Evolutionary conservation across 2,888 invertebrate genomes (phyloP), one percentile per base, ranked within the genome.

Genomic region (Zaprionus bogoriensis): DNA sequence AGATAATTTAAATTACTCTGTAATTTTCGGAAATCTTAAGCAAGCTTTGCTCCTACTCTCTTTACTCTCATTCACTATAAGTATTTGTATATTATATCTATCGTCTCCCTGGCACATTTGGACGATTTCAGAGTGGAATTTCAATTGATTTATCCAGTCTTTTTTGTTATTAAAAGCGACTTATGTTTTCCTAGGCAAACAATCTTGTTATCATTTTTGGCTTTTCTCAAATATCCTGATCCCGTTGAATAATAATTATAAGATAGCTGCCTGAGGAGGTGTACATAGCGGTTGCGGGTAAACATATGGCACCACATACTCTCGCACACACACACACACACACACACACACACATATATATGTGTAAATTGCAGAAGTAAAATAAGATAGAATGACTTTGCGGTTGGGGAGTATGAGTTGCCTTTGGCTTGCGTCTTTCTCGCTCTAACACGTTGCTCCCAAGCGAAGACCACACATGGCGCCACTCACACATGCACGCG

Each of bases 351-450:
- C 9, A 14, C 3, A 36, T 36, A 36, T 36, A 6, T 17, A 9
- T 36, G 17, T 36, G 32, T 36, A 36, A 36, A 14, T 36, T 12
- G 14, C 9, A 36, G 17, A 36, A 36, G 32, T 36, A 39, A 39
- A 17, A 36, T 17, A 36, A 17, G 32, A 36, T 36, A 36, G 17
- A 36, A 36, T 36, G 32, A 36, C 32, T 36, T 36, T 36, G 32
- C 9, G 32, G 32, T 36, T 32, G 17, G 1, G n/a, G 1, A 9
- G 32, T 3, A 14, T 32, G 32, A 36, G 17, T 36, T 17, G 14
- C 17, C 32, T 42, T 39, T 58, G 45, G 17, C 17, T 23, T 28
- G 22, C 12, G 6, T 7, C 48, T 27, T 17, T 42, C 61, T 61
- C 23, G 22, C 36, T 45, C 64, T 44, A 12, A 17, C 44, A 41